These are phyloP conservation scores for Stegana nigrithorax DNA, from an alignment of 2,888 invertebrate species.

Conservation along the genomic window DNA sequence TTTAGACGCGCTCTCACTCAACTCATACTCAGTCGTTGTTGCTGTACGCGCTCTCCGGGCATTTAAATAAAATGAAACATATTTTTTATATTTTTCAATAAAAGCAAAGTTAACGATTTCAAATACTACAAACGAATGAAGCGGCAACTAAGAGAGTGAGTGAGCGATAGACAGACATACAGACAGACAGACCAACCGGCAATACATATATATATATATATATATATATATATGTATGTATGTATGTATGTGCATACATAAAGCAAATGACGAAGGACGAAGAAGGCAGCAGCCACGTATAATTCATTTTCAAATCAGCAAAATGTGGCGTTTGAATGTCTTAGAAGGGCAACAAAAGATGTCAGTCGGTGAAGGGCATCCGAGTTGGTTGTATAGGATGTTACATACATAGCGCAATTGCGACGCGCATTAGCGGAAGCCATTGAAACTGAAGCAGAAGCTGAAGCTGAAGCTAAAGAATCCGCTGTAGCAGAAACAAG, in stretches of 20 bases:
- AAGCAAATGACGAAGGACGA: no score
- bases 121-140: background rate
- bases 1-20: no score
- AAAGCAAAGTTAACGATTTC: slow-evolving; percentile 16
- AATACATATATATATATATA: no score
- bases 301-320: slow-evolving; percentile 1
- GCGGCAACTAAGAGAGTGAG: no score
- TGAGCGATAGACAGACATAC: no score
- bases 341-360: no score
- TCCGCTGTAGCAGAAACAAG: no score
- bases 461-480: background rate
- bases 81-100: slow-evolving; percentile 25
- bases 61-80: slow-evolving; percentile 42
- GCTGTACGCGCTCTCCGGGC: background rate
- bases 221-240: no score
- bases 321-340: no score
- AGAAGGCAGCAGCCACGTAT: no score
- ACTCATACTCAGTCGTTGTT: background rate
- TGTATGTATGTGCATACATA: no score
- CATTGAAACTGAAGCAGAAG: background rate
- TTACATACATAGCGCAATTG: background rate
- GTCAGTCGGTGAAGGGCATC: background rate
- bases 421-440: background rate
- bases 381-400: background rate
- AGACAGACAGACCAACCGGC: no score